A percentile compares a stretch with the other conserved stretches of the same genome.
Evolutionary conservation across 2,888 invertebrate species (phyloP).

Genomic region (Himalopsyche kuldschensis): DNA sequence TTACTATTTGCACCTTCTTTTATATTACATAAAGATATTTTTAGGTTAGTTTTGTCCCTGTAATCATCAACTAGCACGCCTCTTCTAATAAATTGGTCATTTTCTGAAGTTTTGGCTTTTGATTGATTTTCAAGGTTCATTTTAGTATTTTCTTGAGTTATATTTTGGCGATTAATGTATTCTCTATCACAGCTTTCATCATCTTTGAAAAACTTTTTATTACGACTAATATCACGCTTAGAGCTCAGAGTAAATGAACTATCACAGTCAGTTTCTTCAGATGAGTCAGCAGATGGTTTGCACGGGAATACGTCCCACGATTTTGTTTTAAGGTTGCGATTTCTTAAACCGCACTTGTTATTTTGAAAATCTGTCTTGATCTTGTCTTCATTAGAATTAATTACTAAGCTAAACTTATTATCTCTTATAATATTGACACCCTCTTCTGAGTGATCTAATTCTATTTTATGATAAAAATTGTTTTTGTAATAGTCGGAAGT

Average conservation of each 20-base stretch:
- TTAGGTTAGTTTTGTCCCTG: background rate
- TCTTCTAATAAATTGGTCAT: background rate
- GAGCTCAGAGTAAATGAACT: constrained; percentile 3
- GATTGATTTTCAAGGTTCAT: background rate
- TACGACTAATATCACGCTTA: background rate
- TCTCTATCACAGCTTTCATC: constrained; percentile 10
- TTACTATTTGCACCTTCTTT: background rate
- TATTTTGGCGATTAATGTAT: background rate
- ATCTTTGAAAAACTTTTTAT: constrained; percentile 21
- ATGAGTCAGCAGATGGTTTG: background rate
- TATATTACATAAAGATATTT: background rate
- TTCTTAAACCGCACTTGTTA: background rate
- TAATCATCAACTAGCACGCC: background rate
- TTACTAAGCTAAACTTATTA: background rate
- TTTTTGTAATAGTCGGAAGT: background rate
- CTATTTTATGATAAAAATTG: background rate
- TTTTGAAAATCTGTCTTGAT: background rate
- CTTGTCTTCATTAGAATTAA: background rate
- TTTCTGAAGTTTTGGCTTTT: background rate
- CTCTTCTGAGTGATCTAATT: background rate
- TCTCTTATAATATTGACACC: background rate
- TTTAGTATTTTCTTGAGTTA: background rate
- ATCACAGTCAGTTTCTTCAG: background rate
- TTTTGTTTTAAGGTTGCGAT: background rate
- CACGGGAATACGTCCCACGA: background rate